phyloP scores from a whole-genome alignment of 2,888 invertebrate species.

The Baronia brevicornis region DNA sequence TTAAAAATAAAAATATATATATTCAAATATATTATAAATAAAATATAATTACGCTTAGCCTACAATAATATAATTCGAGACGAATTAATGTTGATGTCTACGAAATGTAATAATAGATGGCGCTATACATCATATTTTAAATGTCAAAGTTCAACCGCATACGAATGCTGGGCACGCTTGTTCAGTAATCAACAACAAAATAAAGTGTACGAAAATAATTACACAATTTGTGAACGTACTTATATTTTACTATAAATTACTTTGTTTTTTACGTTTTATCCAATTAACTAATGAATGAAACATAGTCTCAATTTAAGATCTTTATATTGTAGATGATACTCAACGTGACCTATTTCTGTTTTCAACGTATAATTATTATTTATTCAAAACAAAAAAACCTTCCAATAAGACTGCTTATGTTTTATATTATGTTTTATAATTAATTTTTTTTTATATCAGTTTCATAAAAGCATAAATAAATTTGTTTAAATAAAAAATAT shows the following conservation, averaged over 20 bases:
- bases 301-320: slow-evolving; percentile 2
- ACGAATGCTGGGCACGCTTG: no score
- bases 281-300: slow-evolving; percentile 11
- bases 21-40: no score
- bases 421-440: no score
- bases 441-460: no score
- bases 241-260: neutral
- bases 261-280: slow-evolving; percentile 3
- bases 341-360: slow-evolving; percentile 8
- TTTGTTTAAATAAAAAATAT: no score
- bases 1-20: no score
- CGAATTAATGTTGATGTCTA: neutral
- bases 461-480: no score
- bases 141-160: neutral
- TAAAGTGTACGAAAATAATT: no score
- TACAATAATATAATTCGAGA: neutral
- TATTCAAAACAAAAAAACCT: slow-evolving; percentile 2
- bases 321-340: slow-evolving; percentile 12
- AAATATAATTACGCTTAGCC: no score
- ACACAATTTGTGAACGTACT: no score
- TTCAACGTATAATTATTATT: slow-evolving; percentile 7
- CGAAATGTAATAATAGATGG: slow-evolving; percentile 5
- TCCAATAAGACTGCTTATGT: no score
- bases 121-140: slow-evolving; percentile 1
- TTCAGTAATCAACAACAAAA: no score